Conservation (phyloP, 1,140 invertebrate genomes). For the Pomacea maculata region DNA sequence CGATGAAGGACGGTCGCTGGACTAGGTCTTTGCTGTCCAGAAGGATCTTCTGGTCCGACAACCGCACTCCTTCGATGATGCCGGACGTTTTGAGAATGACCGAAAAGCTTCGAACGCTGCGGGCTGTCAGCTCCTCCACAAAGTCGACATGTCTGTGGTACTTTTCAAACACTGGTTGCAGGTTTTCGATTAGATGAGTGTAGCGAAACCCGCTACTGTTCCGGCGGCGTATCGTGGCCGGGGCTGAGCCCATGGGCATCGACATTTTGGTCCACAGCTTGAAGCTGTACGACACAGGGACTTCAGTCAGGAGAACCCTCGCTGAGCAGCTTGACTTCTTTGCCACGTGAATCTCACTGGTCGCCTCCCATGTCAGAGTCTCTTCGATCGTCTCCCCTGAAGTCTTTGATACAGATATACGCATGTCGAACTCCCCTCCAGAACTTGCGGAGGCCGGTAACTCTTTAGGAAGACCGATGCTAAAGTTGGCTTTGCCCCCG, state of each 20-base stretch:
- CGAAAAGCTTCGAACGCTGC: background rate
- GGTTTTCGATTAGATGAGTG: conserved; percentile 16
- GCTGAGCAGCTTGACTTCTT: conserved; percentile 25
- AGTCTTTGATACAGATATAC: conserved; percentile 23
- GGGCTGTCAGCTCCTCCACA: background rate
- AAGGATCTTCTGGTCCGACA: conserved; percentile 28
- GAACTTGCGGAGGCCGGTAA: background rate
- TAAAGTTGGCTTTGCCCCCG: conserved; percentile 32
- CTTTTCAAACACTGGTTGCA: conserved; percentile 23
- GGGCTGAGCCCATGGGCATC: conserved; percentile 27
- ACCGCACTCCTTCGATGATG: conserved; percentile 23
- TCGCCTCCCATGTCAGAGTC: conserved; percentile 31
- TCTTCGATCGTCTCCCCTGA: conserved; percentile 33
- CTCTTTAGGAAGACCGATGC: conserved; percentile 22
- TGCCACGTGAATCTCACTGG: conserved; percentile 32
- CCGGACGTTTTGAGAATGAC: conserved; percentile 25
- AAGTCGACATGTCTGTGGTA: conserved; percentile 6
- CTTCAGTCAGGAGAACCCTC: conserved; percentile 28
- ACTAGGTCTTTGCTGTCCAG: conserved; percentile 10
- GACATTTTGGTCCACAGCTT: conserved; percentile 25
- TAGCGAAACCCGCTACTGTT: background rate
- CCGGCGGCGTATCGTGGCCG: conserved; percentile 17
- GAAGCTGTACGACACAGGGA: conserved; percentile 25
- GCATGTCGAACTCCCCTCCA: conserved; percentile 23
- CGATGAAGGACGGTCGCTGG: background rate